These are phyloP conservation scores for Acanthoscelides obtectus DNA, from an alignment of 2,888 invertebrate species.

Conservation along the genomic window DNA sequence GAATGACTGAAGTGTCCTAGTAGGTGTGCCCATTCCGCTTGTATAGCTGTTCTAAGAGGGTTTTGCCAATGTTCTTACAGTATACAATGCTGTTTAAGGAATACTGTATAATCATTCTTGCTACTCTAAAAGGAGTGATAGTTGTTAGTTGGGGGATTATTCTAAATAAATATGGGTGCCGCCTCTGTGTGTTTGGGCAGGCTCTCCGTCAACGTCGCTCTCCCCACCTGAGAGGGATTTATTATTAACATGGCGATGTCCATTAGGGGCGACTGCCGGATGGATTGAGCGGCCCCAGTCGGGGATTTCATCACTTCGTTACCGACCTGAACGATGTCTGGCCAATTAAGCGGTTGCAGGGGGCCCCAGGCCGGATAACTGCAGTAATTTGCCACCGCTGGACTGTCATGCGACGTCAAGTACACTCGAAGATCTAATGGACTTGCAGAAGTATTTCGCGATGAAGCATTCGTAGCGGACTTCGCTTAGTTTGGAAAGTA, in stretches of 20 bases:
- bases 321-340: conserved; percentile 24
- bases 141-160: no score
- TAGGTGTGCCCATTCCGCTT: no score
- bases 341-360: conserved; percentile 22
- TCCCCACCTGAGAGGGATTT: background rate
- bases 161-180: background rate
- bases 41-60: no score
- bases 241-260: background rate
- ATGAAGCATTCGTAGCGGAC: background rate
- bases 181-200: background rate
- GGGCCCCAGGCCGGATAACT: background rate
- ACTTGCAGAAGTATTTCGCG: background rate
- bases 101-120: no score
- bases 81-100: no score
- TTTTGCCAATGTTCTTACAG: no score
- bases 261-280: background rate
- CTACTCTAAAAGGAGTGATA: no score
- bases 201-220: background rate
- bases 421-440: background rate
- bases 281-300: conserved; percentile 1
- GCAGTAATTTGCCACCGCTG: background rate
- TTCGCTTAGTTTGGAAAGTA: background rate
- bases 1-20: no score
- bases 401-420: background rate
- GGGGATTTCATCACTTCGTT: conserved; percentile 27